Evolutionary conservation across 2,888 invertebrate genomes (phyloP), one percentile per base, ranked within the genome.

Genomic region (Cacoxenus indagator): DNA sequence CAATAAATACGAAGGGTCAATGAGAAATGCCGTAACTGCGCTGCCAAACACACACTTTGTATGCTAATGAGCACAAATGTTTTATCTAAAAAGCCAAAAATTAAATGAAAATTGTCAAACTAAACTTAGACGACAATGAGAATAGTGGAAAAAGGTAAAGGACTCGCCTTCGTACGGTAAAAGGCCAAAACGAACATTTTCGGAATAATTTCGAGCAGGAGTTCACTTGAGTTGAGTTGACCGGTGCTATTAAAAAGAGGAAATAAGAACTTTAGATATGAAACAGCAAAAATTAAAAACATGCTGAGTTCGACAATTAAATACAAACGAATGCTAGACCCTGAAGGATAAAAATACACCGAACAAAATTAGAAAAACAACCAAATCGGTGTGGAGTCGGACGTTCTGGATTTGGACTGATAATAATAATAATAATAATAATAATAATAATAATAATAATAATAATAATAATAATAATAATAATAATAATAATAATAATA

Each of bases 211-310:
- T 19, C 22, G 48, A 48, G 19, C 48, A 11, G 11, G 48, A 48
- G 22, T 4, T 48, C 3, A 19, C 2, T n/a, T 48, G 17, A 17
- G 19, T 2, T 48, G 48, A 19, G 19, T 48, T 17, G 48, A 48
- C 82, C 81, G 81, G 78, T 81, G 76, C 77, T 78, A 84, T 83
- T 84, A 82, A 80, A 80, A 80, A 79, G 79, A n/a, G 75, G 74
- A 76, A 82, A 83, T 59, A 83, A 83, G 84, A 82, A 84, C 82
- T 82, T 82, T 83, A 83, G 82, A 83, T 84, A 83, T 75, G 71
- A 78, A 77, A 26, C 43, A 62, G 37, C 43, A 24, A 62, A 43
- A 24, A 75, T 78, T 76, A 74, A 81, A 79, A 79, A 81, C 84
- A 83, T 76, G 81, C 75, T 77, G 82, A 72, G 74, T 75, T 77